Evolutionary conservation across 1,140 invertebrate genomes (phyloP), one percentile per base, ranked within the genome.

Genomic region (Maniola jurtina): DNA sequence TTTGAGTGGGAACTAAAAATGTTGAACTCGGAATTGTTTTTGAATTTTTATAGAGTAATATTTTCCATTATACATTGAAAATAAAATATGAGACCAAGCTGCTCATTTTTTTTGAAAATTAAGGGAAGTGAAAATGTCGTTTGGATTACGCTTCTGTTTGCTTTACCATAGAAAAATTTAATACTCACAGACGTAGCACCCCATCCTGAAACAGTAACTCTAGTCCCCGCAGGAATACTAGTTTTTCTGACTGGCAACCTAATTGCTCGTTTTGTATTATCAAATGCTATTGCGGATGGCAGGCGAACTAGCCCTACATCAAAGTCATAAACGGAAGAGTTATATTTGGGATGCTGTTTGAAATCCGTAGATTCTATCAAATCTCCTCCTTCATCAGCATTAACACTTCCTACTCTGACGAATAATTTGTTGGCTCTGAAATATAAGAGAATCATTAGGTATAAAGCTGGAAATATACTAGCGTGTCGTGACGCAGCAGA

Each of bases 131-230:
- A n/a, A n/a, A n/a, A n/a, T n/a, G n/a, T n/a, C n/a, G n/a, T n/a
- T n/a, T n/a, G n/a, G n/a, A n/a, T n/a, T n/a, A n/a, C n/a, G n/a
- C n/a, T n/a, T n/a, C n/a, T n/a, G n/a, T n/a, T n/a, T n/a, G n/a
- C n/a, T n/a, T n/a, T n/a, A n/a, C n/a, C n/a, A n/a, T n/a, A n/a
- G n/a, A n/a, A n/a, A 16, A 25, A 52, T 25, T 3, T 11, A 25
- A 52, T 52, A 80, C 83, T 85, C 75, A 90, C 88, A 15, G 72
- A 61, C 16, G 85, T 90, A 54, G 82, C 74, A 2, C 88, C 88
- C 83, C 85, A 90, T 14, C 89, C 89, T 48, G 84, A 77, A 0
- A 89, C 79, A 15, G 75, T 64, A 5, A 88, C 50, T 10, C 74
- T 59, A 16, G 76, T 78, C 5, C 81, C 80, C 7, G 68, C 45